Base-by-base conservation (phyloP, 2,888 invertebrate species). In the Gibbula magus region DNA sequence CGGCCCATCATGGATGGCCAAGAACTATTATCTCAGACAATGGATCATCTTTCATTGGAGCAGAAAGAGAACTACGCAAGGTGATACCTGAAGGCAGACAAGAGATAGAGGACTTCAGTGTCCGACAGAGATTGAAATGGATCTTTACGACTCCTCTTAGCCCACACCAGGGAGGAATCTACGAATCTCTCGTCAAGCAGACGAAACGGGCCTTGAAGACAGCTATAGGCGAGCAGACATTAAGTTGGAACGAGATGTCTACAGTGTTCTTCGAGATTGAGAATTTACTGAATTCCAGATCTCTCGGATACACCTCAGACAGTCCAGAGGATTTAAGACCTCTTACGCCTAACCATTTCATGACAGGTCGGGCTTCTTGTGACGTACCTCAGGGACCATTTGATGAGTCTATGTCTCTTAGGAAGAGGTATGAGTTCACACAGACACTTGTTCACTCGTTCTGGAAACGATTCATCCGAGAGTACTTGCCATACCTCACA, bases 251-350 rank as follows among this genome's bases (percentile, higher is more conserved):
- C n/a, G 70, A 70, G n/a, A 70, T 70, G 70, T 70, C n/a, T 3
- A 70, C 35, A 1, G 70, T 32, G 0, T 25, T 35, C 8, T 16
- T 5, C 2, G 70, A 70, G n/a, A 13, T 35, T 29, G 13, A 20
- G 16, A 16, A 22, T 70, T 18, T 32, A 35, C 18, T 32, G 35
- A 81, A 81, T 39, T 81, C 75, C 25, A 18, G 70, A 35, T 35
- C 70, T 16, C 35, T 70, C 3, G 32, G 39, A 16, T 70, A 22
- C 32, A 5, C 32, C 0, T 10, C 70, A 16, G 3, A 32, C n/a
- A n/a, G 35, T 3, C 70, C 35, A 13, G 35, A 35, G 13, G 70
- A 35, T 16, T 5, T 0, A 16, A 29, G 18, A 25, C 70, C 70
- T 10, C n/a, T 70, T 29, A 70, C 70, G 39, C 70, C 70, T 2